Conservation (phyloP, 1,140 invertebrate genomes). For the Campoletis sonorensis region DNA sequence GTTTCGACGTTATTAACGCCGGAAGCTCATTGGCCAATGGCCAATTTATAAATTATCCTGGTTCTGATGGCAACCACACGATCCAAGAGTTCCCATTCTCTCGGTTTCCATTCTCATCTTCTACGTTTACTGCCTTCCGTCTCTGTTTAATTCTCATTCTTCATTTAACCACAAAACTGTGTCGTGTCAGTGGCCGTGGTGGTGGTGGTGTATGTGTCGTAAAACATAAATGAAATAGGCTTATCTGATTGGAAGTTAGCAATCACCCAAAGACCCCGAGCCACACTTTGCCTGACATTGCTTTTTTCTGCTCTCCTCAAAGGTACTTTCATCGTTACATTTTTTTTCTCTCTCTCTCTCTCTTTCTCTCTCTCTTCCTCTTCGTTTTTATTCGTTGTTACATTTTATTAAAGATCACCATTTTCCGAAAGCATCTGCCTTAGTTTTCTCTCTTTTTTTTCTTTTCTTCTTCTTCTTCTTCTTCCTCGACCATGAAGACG, state of each 20-base stretch:
- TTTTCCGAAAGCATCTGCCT: not conserved
- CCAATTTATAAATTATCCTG: slow-evolving; percentile 37
- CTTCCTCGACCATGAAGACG: not conserved
- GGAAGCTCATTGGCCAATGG: slow-evolving; percentile 35
- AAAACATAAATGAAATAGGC: slow-evolving; percentile 35
- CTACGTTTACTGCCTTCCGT: not conserved
- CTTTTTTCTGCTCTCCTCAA: not conserved
- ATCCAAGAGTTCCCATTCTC: not conserved
- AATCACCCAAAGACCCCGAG: not conserved
- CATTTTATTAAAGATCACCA: slow-evolving; percentile 1
- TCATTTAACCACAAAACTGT: not conserved
- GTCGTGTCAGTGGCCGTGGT: not conserved
- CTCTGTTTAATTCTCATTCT: not conserved
- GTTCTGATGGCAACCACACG: not conserved
- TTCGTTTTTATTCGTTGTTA: not conserved
- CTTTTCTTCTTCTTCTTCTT: too few relatives aligned
- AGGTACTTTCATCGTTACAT: not conserved
- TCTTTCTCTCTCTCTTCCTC: not conserved
- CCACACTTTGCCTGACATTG: not conserved
- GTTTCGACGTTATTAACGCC: slow-evolving; percentile 23
- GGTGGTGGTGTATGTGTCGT: too few relatives aligned
- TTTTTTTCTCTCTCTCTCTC: too few relatives aligned
- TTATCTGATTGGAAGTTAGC: slow-evolving; percentile 24
- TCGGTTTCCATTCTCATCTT: not conserved
- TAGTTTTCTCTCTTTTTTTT: too few relatives aligned